These are phyloP conservation scores for Rhopalosiphum nymphaeae DNA, from an alignment of 2,888 invertebrate genomes.

Conservation along the genomic window DNA sequence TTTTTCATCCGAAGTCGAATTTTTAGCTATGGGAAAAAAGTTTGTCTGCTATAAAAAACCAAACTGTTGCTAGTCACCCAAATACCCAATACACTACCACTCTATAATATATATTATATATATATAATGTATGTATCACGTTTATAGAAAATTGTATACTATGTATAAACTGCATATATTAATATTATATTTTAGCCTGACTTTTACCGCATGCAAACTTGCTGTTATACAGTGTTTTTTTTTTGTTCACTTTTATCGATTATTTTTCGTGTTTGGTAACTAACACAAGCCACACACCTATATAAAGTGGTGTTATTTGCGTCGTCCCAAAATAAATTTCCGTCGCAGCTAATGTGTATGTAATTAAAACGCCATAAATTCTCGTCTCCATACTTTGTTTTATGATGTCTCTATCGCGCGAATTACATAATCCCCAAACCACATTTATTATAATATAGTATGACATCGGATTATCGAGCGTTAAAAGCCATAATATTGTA, in stretches of 20 bases:
- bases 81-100: background rate
- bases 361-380: conserved; percentile 13
- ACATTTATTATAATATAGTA: background rate
- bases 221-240: background rate
- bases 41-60: background rate
- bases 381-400: background rate
- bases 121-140: background rate
- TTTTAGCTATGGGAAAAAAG: background rate
- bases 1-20: background rate
- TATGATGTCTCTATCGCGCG: background rate
- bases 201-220: background rate
- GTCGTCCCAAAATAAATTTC: background rate
- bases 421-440: background rate
- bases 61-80: conserved; percentile 51
- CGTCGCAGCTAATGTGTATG: background rate
- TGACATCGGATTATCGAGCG: background rate
- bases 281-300: background rate
- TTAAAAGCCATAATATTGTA: background rate
- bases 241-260: background rate
- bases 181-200: background rate
- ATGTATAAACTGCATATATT: background rate
- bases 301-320: background rate
- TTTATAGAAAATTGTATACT: background rate
- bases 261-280: background rate
- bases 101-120: background rate